Conservation (phyloP, 1,140 invertebrate genomes). For the Drosophila nasuta region DNA sequence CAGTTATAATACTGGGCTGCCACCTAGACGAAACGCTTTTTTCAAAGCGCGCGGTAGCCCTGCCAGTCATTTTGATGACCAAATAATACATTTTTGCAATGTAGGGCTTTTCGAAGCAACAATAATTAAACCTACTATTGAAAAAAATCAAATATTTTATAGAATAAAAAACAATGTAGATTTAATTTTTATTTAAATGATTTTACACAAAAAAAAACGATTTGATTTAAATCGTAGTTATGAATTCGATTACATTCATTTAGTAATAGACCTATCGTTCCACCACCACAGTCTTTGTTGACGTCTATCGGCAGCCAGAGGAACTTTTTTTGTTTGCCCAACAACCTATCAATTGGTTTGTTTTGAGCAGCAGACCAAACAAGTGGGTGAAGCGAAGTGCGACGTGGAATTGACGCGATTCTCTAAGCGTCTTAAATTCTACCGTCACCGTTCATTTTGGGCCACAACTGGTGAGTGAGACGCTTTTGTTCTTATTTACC, state of each 20-base stretch:
- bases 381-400: constrained; percentile 13
- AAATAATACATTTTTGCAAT: not conserved
- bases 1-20: constrained; percentile 45
- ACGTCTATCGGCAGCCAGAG: constrained; percentile 5
- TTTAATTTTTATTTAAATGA: no score
- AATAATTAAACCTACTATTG: not conserved
- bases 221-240: no score
- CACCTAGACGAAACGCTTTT: constrained; percentile 26
- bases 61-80: constrained; percentile 25
- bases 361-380: constrained; percentile 37
- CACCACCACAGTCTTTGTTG: constrained; percentile 17
- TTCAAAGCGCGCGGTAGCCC: constrained; percentile 36
- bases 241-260: no score
- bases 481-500: constrained; percentile 12
- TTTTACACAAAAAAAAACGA: no score
- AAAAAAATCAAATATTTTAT: not conserved
- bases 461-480: constrained; percentile 6
- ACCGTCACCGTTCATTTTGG: not conserved
- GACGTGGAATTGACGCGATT: constrained; percentile 11
- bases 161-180: not conserved
- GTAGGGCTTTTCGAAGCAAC: no score
- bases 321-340: constrained; percentile 20
- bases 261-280: constrained; percentile 5
- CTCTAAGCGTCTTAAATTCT: constrained; percentile 1
- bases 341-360: constrained; percentile 12